Evolutionary conservation across 2,113 vertebrate genomes (phyloP).

Genomic region (Xenotilapia longispinis): DNA sequence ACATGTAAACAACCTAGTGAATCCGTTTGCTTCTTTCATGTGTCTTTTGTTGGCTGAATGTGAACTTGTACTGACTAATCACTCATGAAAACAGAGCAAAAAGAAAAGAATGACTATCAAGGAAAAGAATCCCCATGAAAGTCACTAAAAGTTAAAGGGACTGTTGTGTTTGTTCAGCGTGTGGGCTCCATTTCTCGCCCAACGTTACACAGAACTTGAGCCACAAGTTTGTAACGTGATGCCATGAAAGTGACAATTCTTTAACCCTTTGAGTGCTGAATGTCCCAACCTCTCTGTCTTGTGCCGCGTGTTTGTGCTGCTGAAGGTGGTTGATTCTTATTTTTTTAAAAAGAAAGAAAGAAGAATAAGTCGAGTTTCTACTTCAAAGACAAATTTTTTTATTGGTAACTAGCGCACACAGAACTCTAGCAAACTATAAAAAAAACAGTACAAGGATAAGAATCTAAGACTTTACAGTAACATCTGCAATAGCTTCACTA

Average conservation of each 20-base stretch:
- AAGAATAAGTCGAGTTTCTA: neutral
- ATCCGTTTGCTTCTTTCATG: slow-evolving; percentile 55
- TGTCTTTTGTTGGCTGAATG: slow-evolving; percentile 68
- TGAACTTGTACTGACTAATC: slow-evolving; percentile 41
- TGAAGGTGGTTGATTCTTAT: slow-evolving; percentile 74
- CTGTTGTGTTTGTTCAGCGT: slow-evolving; percentile 43
- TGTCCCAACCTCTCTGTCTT: slow-evolving; percentile 37
- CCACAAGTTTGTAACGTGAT: slow-evolving; percentile 1
- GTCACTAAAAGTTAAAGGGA: slow-evolving; percentile 86
- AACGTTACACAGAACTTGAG: neutral
- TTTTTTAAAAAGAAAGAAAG: neutral
- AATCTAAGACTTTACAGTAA: neutral
- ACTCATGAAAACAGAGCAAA: slow-evolving; percentile 8
- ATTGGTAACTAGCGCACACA: neutral
- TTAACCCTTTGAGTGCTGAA: slow-evolving; percentile 83
- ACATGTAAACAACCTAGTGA: slow-evolving; percentile 52
- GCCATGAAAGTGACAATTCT: slow-evolving; percentile 37
- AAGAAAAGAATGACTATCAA: neutral
- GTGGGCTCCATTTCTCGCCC: neutral
- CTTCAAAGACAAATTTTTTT: neutral
- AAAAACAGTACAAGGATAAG: neutral
- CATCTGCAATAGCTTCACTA: neutral
- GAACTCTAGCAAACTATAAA: neutral
- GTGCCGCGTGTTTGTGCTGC: slow-evolving; percentile 60
- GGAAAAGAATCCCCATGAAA: slow-evolving; percentile 22